Conservation (phyloP, 2,888 invertebrate species). For the Phania funesta region DNA sequence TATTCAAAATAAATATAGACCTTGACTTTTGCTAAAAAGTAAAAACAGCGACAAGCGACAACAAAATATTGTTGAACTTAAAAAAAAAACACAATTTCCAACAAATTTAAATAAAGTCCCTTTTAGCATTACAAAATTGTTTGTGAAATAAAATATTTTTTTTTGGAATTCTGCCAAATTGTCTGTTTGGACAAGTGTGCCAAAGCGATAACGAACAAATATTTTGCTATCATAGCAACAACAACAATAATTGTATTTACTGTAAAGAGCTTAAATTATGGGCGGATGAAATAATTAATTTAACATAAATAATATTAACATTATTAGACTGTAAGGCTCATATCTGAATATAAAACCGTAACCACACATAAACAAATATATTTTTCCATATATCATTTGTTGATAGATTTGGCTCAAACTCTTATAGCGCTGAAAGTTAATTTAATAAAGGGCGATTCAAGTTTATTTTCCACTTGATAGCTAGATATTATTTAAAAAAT, state of each 20-base stretch:
- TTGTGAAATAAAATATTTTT: slow-evolving; percentile 8
- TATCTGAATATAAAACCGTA: no score
- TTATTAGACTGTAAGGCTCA: no score
- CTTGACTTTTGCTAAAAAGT: slow-evolving; percentile 44
- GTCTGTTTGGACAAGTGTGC: slow-evolving; percentile 25
- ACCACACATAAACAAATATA: no score
- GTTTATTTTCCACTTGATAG: no score
- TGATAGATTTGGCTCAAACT: no score
- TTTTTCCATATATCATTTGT: no score
- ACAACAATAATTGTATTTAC: neutral
- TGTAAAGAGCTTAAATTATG: no score
- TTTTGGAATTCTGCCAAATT: slow-evolving; percentile 48
- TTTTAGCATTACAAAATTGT: slow-evolving; percentile 12
- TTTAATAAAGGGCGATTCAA: no score
- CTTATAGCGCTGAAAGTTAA: no score
- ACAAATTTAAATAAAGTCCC: neutral
- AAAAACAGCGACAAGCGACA: neutral
- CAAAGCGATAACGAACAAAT: neutral
- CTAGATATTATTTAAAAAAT: no score
- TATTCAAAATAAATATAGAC: slow-evolving; percentile 10
- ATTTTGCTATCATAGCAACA: neutral
- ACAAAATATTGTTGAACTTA: slow-evolving; percentile 29
- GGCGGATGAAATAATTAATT: no score
- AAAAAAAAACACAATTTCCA: slow-evolving; percentile 6
- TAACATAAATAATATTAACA: no score